phyloP scores from a whole-genome alignment of 2,113 vertebrate species.

The Gopherus flavomarginatus region DNA sequence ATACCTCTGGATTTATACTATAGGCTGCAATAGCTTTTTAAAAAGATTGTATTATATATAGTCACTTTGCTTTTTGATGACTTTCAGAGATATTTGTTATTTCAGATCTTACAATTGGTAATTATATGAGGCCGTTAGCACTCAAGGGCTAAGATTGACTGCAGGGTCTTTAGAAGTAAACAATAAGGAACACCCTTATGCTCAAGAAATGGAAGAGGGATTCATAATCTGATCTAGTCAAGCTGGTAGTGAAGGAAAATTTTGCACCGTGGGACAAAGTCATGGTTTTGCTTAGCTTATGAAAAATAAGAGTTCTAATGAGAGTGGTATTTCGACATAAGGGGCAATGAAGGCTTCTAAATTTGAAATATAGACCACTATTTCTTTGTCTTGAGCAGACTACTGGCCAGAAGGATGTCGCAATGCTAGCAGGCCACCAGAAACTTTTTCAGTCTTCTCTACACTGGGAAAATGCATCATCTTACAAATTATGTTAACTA shows the following conservation, averaged over 20 bases:
- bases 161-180: conserved; percentile 59
- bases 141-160: conserved; percentile 56
- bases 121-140: conserved; percentile 56
- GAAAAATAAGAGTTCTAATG: background rate
- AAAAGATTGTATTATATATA: conserved; percentile 53
- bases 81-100: conserved; percentile 52
- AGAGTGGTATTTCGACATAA: background rate
- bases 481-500: background rate
- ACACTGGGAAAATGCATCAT: background rate
- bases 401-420: background rate
- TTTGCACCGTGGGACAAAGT: background rate
- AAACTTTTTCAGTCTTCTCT: background rate
- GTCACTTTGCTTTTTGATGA: conserved; percentile 57
- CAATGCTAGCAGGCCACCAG: background rate
- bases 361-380: background rate
- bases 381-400: background rate
- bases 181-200: conserved; percentile 36
- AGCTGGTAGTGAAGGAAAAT: conserved; percentile 1
- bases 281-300: background rate
- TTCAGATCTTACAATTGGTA: conserved; percentile 62
- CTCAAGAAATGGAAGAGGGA: conserved; percentile 21
- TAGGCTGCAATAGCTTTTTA: conserved; percentile 51
- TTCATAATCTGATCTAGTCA: conserved; percentile 3
- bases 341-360: background rate
- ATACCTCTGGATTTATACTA: conserved; percentile 25